Base-by-base conservation (phyloP, 2,888 invertebrate genomes). In the Harpalus rubripes region DNA sequence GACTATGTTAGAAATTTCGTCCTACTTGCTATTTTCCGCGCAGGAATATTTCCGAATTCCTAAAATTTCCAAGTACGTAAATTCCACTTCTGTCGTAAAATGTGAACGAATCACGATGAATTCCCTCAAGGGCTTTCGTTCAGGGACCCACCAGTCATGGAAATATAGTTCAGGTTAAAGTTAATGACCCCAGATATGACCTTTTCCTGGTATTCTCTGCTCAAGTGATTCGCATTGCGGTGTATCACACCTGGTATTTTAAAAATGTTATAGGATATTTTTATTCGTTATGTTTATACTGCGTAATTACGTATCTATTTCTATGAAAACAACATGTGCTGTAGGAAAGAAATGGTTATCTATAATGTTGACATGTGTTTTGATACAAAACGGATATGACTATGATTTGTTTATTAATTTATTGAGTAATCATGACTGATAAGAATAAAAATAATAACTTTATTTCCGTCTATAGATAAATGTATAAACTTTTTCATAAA, bases 131-230 rank as follows among this genome's bases (percentile, higher is more conserved):
- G n/a, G 68, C 39, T 72, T 39, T 72, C 41, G 16, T 44, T 6
- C 32, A 68, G 41, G 68, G 41, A 44, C 44, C 18, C 18, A 5
- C 72, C 16, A 74, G 18, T 44, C 44, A 41, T 74, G 44, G 44
- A 44, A 44, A 74, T 74, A 10, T 44, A 74, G 72, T 74, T 18
- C 72, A 74, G 8, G 16, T 12, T 18, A 18, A 68, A 74, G 72
- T 15, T 74, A 74, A 74, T 74, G 72, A 74, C 72, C 72, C 18
- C 72, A 18, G 44, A 52, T 41, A 26, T 12, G 18, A 12, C 63
- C 16, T 16, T 59, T 59, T 16, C 15, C 59, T 59, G 16, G 6
- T 59, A 59, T 59, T 59, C 59, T 16, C 16, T 59, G 16, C 68
- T 15, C 32, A 32, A 5, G 32, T 32, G 32, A 39, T 26, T 4